Percentiles rank a stretch among this genome's conserved stretches.
phyloP scores from a whole-genome alignment of 1,140 invertebrate species.

The Macrobrachium nipponense region DNA sequence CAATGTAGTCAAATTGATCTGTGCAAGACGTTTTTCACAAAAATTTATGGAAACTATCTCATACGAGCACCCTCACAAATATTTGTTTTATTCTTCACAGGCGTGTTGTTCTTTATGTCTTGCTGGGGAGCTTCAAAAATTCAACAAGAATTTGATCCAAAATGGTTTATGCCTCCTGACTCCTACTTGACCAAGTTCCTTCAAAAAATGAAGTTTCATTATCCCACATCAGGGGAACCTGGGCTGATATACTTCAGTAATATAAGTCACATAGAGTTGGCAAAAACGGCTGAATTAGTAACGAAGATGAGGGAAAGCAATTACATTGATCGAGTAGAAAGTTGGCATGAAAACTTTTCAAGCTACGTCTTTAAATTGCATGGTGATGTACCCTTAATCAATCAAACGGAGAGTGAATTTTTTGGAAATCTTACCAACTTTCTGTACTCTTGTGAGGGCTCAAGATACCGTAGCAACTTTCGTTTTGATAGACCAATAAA shows the following conservation, averaged over 20 bases:
- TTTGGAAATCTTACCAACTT: conserved; percentile 70
- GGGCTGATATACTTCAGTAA: conserved; percentile 78
- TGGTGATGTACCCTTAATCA: not conserved
- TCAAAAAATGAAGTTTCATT: conserved; percentile 43
- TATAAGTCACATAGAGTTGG: conserved; percentile 75
- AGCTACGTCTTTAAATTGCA: conserved; percentile 11
- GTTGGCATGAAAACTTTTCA: conserved; percentile 70
- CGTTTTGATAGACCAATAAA: conserved; percentile 74
- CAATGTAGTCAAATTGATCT: conserved; percentile 71
- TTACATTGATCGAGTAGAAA: conserved; percentile 62
- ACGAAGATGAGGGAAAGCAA: conserved; percentile 11
- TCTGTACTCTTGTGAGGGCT: conserved; percentile 76
- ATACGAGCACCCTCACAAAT: conserved; percentile 68
- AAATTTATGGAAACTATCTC: conserved; percentile 69
- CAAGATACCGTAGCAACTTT: conserved; percentile 77
- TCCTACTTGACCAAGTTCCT: conserved; percentile 65
- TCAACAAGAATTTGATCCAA: conserved; percentile 73
- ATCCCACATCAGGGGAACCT: conserved; percentile 34
- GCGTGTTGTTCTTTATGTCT: conserved; percentile 64
- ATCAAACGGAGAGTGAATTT: conserved; percentile 13
- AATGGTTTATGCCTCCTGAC: conserved; percentile 72
- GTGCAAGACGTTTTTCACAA: conserved; percentile 70
- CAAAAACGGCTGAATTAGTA: conserved; percentile 69
- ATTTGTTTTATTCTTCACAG: conserved; percentile 69
- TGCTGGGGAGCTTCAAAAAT: conserved; percentile 70